phyloP scores from a whole-genome alignment of 2,888 invertebrate species.

The Steinernema hermaphroditum region DNA sequence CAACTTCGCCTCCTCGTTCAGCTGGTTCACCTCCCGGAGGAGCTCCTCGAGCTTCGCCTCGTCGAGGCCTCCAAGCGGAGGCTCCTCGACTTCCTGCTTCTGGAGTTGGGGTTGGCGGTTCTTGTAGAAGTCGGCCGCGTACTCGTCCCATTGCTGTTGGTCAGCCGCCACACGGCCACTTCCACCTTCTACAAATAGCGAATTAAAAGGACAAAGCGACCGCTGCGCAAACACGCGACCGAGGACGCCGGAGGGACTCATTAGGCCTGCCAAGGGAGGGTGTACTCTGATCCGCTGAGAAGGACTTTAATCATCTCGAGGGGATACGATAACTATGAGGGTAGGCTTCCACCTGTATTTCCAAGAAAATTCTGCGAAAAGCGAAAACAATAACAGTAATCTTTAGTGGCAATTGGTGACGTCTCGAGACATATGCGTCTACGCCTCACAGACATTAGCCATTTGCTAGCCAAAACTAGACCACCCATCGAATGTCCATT shows the following conservation, averaged over 20 bases:
- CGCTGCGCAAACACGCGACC: not conserved
- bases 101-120: slow-evolving; percentile 19
- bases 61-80: slow-evolving; percentile 17
- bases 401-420: no score
- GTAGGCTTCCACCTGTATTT: no score
- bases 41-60: slow-evolving; percentile 45
- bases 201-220: not conserved
- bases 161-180: slow-evolving; percentile 14
- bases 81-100: not conserved
- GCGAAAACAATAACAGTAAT: no score
- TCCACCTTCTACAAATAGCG: slow-evolving; percentile 26
- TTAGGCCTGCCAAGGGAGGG: not conserved
- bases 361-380: no score
- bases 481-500: no score
- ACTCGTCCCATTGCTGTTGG: slow-evolving; percentile 12
- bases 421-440: no score
- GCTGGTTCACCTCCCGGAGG: slow-evolving; percentile 32
- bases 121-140: slow-evolving; percentile 9
- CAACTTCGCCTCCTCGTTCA: slow-evolving; percentile 8
- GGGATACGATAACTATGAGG: not conserved
- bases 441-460: no score
- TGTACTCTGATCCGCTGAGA: slow-evolving; percentile 1
- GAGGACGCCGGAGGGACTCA: not conserved
- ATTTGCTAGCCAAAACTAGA: no score
- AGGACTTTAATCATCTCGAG: not conserved